These are phyloP conservation scores for Melieria crassipennis DNA, from an alignment of 2,888 invertebrate species.

Conservation along the genomic window DNA sequence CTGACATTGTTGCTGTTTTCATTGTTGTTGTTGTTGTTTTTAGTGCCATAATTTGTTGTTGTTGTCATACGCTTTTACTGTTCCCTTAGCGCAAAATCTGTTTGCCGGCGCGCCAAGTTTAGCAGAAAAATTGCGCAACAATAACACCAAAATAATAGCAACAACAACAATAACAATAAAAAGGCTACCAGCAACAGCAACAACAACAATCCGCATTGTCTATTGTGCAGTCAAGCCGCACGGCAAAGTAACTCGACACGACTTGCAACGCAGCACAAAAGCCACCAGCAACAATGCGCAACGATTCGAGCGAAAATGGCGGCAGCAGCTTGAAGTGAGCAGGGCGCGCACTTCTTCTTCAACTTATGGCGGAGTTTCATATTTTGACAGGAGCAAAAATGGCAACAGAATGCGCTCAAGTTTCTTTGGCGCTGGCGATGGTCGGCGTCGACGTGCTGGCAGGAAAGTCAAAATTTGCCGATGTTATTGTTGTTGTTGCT, in stretches of 20 bases:
- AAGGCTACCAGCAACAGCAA: not conserved
- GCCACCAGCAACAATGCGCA: not conserved
- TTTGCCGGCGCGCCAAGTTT: constrained; percentile 30
- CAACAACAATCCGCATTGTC: constrained; percentile 33
- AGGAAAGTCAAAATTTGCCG: no score
- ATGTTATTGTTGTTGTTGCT: no score
- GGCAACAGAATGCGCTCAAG: constrained; percentile 23
- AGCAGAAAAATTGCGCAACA: constrained; percentile 32
- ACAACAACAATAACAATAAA: constrained; percentile 26
- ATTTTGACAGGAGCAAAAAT: constrained; percentile 33
- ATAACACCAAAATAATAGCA: constrained; percentile 35
- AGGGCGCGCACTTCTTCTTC: not conserved
- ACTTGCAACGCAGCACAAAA: constrained; percentile 8
- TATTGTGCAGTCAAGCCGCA: constrained; percentile 34
- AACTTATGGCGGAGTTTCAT: constrained; percentile 31
- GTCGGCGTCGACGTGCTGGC: no score
- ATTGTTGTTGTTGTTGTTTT: not conserved
- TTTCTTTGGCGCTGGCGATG: constrained; percentile 3
- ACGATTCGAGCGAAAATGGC: constrained; percentile 16
- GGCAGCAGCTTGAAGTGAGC: constrained; percentile 1
- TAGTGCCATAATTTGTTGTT: not conserved
- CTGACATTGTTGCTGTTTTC: constrained; percentile 10
- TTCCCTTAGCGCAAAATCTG: constrained; percentile 31
- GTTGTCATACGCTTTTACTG: not conserved
- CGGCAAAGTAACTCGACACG: constrained; percentile 27